phyloP scores from a whole-genome alignment of 2,797 vertebrate species.

The Molossus alvarezi region DNA sequence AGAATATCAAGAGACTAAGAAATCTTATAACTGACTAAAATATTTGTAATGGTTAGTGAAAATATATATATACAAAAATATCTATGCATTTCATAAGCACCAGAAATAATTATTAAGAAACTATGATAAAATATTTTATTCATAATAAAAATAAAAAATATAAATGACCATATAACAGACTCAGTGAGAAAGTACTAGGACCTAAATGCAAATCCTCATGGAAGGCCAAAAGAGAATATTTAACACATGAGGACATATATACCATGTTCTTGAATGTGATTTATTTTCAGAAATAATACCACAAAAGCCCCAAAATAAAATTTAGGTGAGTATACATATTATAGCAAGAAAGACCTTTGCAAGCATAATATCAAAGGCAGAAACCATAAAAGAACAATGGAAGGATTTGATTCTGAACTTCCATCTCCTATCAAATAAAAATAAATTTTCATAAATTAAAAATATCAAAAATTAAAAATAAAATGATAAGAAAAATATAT shows the following conservation, averaged over 20 bases:
- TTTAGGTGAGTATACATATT: neutral
- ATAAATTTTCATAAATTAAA: neutral
- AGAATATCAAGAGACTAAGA: neutral
- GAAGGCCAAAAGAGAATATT: neutral
- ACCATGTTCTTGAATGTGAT: neutral
- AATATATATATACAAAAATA: neutral
- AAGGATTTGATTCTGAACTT: neutral
- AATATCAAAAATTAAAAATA: slow-evolving; percentile 17
- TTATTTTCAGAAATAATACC: neutral
- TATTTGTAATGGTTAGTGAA: neutral
- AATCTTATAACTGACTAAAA: neutral
- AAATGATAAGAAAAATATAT: neutral
- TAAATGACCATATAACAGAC: neutral
- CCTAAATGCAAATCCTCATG: neutral
- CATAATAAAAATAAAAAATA: neutral
- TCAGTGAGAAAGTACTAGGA: neutral
- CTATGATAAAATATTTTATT: neutral
- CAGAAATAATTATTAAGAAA: neutral
- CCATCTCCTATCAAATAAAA: neutral
- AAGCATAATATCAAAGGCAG: neutral
- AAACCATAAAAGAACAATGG: neutral
- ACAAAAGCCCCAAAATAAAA: neutral
- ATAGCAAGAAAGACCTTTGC: neutral
- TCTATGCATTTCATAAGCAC: neutral
- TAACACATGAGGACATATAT: neutral